Conservation (phyloP, 2,113 vertebrate genomes). For the Dasyornis broadbenti region DNA sequence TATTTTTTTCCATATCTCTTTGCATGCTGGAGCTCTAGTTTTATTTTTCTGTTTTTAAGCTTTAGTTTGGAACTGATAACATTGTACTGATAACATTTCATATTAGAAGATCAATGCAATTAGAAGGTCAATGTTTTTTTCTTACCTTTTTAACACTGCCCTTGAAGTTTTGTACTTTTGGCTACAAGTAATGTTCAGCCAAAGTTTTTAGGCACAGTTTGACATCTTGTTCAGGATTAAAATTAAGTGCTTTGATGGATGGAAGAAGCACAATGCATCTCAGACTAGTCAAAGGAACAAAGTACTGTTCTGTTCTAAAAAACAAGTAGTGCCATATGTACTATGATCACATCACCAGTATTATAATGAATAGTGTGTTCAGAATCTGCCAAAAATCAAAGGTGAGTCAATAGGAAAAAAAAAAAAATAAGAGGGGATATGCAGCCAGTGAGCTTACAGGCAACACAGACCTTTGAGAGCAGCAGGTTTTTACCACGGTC, state of each 20-base stretch:
- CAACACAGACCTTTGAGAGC: neutral
- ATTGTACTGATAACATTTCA: neutral
- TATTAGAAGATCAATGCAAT: no score
- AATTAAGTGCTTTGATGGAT: neutral
- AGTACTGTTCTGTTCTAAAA: neutral
- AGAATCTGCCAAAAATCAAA: slow-evolving; percentile 20
- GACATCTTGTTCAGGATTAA: neutral
- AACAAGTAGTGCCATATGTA: neutral
- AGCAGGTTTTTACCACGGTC: neutral
- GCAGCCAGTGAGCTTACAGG: neutral
- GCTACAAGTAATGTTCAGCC: neutral
- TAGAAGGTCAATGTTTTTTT: neutral
- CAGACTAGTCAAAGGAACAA: neutral
- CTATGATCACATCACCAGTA: neutral
- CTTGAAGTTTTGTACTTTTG: neutral
- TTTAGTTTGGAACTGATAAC: neutral
- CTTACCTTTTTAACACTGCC: neutral
- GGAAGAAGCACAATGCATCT: neutral
- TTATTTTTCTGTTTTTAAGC: neutral
- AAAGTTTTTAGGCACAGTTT: neutral
- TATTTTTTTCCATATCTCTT: neutral
- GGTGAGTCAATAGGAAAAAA: slow-evolving; percentile 9
- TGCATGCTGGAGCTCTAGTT: neutral
- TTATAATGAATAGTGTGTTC: neutral
- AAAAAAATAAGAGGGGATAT: neutral